Evolutionary conservation across 92 coral and sea anemone species (phyloP), one percentile per base, ranked within the genome.

Genomic region (Scolanthus callimorphus): DNA sequence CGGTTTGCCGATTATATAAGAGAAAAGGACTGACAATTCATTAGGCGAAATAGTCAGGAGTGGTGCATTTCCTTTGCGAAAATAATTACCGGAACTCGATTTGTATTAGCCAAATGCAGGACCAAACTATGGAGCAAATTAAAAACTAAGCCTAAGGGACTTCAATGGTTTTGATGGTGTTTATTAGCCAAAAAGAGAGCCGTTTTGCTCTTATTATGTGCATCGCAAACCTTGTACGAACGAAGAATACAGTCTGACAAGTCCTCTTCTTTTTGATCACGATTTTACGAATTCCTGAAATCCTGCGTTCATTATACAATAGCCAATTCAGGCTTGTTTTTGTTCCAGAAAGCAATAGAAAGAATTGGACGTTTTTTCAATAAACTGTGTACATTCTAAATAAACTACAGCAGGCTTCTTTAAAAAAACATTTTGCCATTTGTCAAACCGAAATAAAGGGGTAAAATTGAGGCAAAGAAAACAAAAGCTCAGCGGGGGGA

Each of bases 41-140:
- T 46, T 46, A 46, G 52, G 4, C 22, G 52, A 46, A 46, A 46
- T 46, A 46, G 52, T 46, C 52, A 11, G 52, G 43, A 46, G 52
- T 6, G 23, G 11, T 19, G 17, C 52, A 46, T 46, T 46, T 46
- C 52, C 52, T 46, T 21, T 46, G 11, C 52, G 4, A 46, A 46
- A 46, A 46, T 46, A 46, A 46, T 46, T 46, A 21, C 52, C 52
- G 52, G 52, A 46, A 46, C 52, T 46, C 52, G 52, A 46, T 46
- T 46, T 46, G 22, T 46, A 19, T 46, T 46, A 46, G 23, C 11
- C 8, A 46, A 46, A 46, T 46, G 52, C 23, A 46, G 12, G 52
- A 4, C 52, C 6, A 46, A 46, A 46, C 8, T 46, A 46, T 46
- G 52, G 52, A 46, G 52, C 52, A 46, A 46, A 46, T 46, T 46